A percentile compares a stretch with the other conserved stretches of the same genome.
Conservation (phyloP, 1,140 invertebrate genomes). For the Agrilus planipennis region DNA sequence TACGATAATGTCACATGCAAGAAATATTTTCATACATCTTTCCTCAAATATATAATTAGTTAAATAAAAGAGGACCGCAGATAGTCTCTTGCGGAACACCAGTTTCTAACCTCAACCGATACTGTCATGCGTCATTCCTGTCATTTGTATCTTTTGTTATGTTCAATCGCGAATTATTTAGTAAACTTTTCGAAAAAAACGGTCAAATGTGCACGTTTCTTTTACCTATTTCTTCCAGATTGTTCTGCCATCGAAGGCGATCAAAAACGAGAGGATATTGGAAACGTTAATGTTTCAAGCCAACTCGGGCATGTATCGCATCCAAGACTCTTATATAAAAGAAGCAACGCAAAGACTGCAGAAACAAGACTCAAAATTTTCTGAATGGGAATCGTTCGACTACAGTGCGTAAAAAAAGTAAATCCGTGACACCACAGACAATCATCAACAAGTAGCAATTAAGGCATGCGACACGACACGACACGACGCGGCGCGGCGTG, state of each 20-base stretch:
- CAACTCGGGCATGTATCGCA: conserved; percentile 83
- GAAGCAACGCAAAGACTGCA: conserved; percentile 75
- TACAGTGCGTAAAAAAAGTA: conserved; percentile 39
- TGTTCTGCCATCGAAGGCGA: conserved; percentile 83
- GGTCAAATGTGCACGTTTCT: no score
- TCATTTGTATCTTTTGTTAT: no score
- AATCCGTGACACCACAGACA: conserved; percentile 5
- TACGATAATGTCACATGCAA: no score
- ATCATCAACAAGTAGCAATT: conserved; percentile 10
- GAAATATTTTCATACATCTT: no score
- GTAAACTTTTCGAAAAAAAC: no score
- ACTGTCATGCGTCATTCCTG: no score
- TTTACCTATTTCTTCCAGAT: conserved; percentile 44
- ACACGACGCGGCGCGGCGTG: background rate
- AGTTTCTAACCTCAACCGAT: no score
- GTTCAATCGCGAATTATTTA: no score
- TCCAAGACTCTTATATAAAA: conserved; percentile 77
- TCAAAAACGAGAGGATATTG: conserved; percentile 84
- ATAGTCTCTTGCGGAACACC: no score
- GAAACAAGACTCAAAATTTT: conserved; percentile 74
- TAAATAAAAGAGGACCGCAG: no score
- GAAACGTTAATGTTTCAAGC: conserved; percentile 90
- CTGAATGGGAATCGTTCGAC: conserved; percentile 68
- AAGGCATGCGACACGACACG: no score
- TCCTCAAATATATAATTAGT: no score